Conservation (phyloP, 2,113 vertebrate species). For the Mesembrinibis cayennensis region DNA sequence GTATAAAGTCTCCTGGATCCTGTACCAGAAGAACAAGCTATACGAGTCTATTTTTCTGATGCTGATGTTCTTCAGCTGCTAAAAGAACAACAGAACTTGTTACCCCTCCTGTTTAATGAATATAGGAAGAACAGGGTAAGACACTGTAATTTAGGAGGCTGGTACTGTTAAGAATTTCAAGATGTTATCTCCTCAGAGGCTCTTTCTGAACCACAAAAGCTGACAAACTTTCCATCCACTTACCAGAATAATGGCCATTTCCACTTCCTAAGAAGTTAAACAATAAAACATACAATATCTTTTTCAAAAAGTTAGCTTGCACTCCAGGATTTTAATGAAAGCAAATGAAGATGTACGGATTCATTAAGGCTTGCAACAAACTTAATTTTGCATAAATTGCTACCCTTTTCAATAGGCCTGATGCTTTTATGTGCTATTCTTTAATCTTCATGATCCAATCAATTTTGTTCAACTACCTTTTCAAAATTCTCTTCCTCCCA, state of each 20-base stretch:
- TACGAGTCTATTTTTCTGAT: not conserved
- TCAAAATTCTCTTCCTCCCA: not conserved
- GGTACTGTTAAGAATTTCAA: not conserved
- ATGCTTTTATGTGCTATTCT: not conserved
- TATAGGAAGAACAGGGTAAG: not conserved
- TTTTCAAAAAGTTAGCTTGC: not conserved
- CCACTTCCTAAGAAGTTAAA: not conserved
- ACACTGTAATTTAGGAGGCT: not conserved
- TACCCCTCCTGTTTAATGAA: not conserved
- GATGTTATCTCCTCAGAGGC: not conserved
- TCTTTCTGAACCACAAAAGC: not conserved
- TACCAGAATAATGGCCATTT: not conserved
- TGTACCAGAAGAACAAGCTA: not conserved
- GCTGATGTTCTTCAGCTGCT: not conserved
- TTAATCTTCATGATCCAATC: not conserved
- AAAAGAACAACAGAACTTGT: not conserved
- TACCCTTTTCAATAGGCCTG: not conserved
- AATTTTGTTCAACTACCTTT: not conserved
- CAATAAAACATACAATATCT: not conserved
- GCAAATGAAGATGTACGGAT: rapidly evolving
- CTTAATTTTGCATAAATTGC: not conserved
- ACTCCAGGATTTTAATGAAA: not conserved
- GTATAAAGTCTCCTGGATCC: not conserved
- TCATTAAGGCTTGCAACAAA: not conserved
- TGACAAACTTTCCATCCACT: not conserved